Percentiles rank a stretch among this genome's conserved stretches.
Evolutionary conservation across 1,140 invertebrate genomes (phyloP).

Genomic region (Diuraphis noxia): DNA sequence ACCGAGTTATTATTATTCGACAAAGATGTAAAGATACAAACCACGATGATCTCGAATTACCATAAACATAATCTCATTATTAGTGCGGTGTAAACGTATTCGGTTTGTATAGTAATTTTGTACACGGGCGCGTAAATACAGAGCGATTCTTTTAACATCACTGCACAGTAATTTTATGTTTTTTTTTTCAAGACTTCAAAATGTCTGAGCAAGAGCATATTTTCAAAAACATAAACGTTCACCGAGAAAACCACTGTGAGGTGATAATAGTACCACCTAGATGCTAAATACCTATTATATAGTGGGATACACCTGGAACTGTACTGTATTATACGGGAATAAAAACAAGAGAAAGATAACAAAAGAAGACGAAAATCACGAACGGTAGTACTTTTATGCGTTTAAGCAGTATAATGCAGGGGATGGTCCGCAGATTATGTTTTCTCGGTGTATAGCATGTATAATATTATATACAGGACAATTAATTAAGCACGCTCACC

Average conservation of each 20-base stretch:
- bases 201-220: not conserved
- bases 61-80: not conserved
- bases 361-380: not conserved
- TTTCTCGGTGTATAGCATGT: not conserved
- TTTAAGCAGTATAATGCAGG: not conserved
- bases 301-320: not conserved
- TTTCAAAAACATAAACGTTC: not conserved
- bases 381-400: not conserved
- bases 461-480: not conserved
- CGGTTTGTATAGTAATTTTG: not conserved
- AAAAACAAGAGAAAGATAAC: not conserved
- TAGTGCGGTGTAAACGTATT: not conserved
- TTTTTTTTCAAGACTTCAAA: not conserved
- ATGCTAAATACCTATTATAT: not conserved
- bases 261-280: not conserved
- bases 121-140: not conserved
- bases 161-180: not conserved
- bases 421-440: not conserved
- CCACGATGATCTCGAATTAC: not conserved
- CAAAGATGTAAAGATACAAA: not conserved
- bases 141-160: not conserved
- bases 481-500: not conserved
- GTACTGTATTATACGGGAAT: not conserved
- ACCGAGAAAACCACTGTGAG: not conserved
- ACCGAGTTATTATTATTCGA: not conserved